Evolutionary conservation across 2,113 vertebrate genomes (phyloP).

Genomic region (Dolichallabes microphthalmus): DNA sequence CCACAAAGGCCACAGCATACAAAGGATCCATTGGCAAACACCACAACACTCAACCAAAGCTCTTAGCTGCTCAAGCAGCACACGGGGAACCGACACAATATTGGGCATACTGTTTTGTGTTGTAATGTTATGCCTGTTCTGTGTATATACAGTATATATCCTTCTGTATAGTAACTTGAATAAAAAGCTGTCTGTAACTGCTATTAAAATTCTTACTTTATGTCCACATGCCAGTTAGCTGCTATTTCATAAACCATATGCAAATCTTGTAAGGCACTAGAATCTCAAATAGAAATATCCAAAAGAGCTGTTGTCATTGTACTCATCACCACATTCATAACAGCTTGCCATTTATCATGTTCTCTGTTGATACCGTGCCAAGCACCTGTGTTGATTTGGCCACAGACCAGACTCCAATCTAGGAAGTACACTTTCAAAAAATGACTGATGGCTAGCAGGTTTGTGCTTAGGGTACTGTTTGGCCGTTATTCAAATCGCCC

Average conservation of each 20-base stretch:
- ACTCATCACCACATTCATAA: slow-evolving; percentile 35
- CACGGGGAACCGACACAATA: too few relatives aligned
- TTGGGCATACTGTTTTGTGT: too few relatives aligned
- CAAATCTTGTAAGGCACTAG: not conserved
- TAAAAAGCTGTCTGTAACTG: not conserved
- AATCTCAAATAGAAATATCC: not conserved
- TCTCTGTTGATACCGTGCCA: slow-evolving; percentile 41
- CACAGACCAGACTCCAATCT: slow-evolving; percentile 41
- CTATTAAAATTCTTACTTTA: not conserved
- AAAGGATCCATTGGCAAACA: too few relatives aligned
- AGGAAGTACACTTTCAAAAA: slow-evolving; percentile 48
- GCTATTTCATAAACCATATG: not conserved
- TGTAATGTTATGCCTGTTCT: too few relatives aligned
- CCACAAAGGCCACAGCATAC: too few relatives aligned
- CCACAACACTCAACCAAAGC: too few relatives aligned
- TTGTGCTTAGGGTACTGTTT: slow-evolving; percentile 38
- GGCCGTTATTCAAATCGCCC: slow-evolving; percentile 49
- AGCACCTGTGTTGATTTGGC: slow-evolving; percentile 51
- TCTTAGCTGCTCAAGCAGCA: too few relatives aligned
- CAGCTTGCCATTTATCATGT: slow-evolving; percentile 31
- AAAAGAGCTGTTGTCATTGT: slow-evolving; percentile 4
- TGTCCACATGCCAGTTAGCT: slow-evolving; percentile 8
- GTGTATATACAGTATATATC: too few relatives aligned
- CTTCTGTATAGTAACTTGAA: not conserved
- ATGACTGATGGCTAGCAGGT: slow-evolving; percentile 43